phyloP scores from a whole-genome alignment of 2,888 invertebrate species.

The Plebejus argus region DNA sequence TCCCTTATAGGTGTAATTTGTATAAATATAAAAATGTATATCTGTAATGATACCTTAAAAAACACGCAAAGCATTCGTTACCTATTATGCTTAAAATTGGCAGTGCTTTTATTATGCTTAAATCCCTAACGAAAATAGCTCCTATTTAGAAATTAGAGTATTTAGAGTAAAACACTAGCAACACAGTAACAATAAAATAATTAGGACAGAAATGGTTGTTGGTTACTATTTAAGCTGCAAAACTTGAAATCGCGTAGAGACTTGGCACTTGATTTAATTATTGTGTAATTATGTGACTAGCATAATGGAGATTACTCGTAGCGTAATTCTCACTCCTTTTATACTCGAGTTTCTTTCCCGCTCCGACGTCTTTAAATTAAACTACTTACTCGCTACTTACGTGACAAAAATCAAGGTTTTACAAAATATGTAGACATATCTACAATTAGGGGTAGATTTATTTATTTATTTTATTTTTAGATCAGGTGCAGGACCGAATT shows the following conservation, averaged over 20 bases:
- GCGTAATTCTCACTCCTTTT: conserved; percentile 9
- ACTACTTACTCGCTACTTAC: conserved; percentile 9
- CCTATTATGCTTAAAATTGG: too few species aligned
- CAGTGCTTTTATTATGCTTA: neutral
- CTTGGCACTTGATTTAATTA: conserved; percentile 24
- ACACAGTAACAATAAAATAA: conserved; percentile 13
- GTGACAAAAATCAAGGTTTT: neutral
- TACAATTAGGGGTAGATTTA: neutral
- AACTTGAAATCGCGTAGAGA: conserved; percentile 11
- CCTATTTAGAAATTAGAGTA: neutral
- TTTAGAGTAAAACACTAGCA: neutral
- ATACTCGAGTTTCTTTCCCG: neutral
- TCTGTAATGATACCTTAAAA: too few species aligned
- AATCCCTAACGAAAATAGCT: neutral
- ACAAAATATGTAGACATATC: neutral
- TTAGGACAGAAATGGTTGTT: conserved; percentile 16
- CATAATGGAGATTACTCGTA: conserved; percentile 10
- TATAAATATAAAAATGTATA: too few species aligned
- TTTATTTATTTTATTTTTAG: too few species aligned
- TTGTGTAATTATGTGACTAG: conserved; percentile 27
- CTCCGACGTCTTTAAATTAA: neutral
- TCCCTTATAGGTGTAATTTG: neutral
- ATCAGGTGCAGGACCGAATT: too few species aligned
- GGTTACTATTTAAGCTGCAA: conserved; percentile 3
- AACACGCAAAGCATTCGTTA: too few species aligned